Evolutionary conservation across 2,113 vertebrate genomes (phyloP).

Genomic region (Sclerurus mexicanus): DNA sequence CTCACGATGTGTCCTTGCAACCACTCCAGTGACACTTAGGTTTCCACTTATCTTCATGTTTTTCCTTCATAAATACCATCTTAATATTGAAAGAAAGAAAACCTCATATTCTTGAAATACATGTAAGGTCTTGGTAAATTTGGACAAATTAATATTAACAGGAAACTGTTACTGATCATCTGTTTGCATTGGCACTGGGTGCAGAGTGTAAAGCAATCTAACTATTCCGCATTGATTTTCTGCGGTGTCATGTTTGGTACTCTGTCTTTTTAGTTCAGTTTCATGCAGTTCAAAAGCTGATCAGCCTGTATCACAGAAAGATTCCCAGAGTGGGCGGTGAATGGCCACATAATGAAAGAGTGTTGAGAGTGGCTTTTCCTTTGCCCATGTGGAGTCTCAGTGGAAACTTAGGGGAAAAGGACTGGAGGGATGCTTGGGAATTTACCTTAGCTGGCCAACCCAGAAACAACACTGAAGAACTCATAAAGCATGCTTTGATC

Average conservation of each 20-base stretch:
- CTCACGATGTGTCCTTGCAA: rapidly evolving
- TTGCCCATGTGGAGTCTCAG: not conserved
- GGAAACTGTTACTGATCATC: not conserved
- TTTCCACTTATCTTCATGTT: not conserved
- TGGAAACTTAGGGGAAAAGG: not conserved
- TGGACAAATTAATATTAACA: not conserved
- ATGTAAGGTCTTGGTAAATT: not conserved
- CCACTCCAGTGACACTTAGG: not conserved
- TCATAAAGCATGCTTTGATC: not conserved
- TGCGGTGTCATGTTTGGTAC: not conserved
- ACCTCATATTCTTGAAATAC: not conserved
- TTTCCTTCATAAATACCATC: not conserved
- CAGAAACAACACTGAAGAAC: not conserved
- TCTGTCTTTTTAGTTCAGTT: not conserved
- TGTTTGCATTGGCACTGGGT: not conserved
- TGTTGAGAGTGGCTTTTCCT: not conserved
- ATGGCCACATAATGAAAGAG: not conserved
- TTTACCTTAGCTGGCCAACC: not conserved
- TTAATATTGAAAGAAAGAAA: not conserved
- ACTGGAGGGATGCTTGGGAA: not conserved
- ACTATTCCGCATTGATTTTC: not conserved
- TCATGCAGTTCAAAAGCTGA: not conserved
- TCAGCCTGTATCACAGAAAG: not conserved
- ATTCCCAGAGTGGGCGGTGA: not conserved
- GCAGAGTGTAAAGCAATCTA: not conserved